Evolutionary conservation across 2,113 vertebrate species (phyloP), one percentile per base, ranked within the genome.

Genomic region (Leucosticte australis): DNA sequence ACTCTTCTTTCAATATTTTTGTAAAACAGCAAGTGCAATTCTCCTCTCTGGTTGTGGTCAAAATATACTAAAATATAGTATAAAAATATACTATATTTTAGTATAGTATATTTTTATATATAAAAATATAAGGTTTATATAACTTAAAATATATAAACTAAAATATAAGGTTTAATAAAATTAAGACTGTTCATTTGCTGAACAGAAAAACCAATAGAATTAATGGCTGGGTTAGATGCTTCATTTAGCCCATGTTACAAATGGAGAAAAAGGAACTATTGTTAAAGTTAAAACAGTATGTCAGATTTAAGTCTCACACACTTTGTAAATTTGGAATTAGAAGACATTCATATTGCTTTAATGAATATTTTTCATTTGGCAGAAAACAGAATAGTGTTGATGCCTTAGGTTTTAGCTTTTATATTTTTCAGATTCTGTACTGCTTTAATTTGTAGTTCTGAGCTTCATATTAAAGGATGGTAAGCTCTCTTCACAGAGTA

Each of bases 211-310:
- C 12, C 37, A 81, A 46, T 70, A 63, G 90, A 78, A 92, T 87
- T 63, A 24, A 33, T 60, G 57, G 17, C 13, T 89, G 27, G 21
- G 18, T 5, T 89, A 77, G 27, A 69, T 2, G 24, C 35, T 94
- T 70, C 30, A 37, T 70, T 94, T 91, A 93, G 3, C 22, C 26
- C 7, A 21, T 8, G 11, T 9, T 81, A 64, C 31, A 84, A 71
- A 71, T n/a, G 26, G 44, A 89, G 73, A 94, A 87, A 94, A 95
- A 94, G 68, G 12, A 94, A 81, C 47, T 79, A 75, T 75, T 37
- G 26, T 6, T 42, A 52, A 35, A 84, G 33, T 41, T 60, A 50
- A 87, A 95, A 59, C 21, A 44, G 9, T 79, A 12, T 81, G 52
- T 60, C 69, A 90, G 47, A 86, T 94, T 90, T 65, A 81, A 78